A percentile compares a stretch with the other conserved stretches of the same genome.
Conservation (phyloP, 2,797 vertebrate genomes). For the Phylloscopus collybita region DNA sequence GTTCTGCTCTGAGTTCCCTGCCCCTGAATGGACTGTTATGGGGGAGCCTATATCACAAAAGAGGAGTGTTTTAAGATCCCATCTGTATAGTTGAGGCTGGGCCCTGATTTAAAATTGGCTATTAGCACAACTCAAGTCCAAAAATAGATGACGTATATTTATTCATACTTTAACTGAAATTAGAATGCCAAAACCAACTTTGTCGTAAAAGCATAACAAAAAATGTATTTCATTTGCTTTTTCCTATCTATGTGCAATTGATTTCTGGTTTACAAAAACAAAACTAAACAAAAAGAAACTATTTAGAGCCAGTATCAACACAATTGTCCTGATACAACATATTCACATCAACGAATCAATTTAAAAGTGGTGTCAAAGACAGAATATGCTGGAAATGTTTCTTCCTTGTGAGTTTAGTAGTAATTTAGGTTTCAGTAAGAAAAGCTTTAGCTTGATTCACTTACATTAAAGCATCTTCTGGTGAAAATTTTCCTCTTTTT, state of each 20-base stretch:
- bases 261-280: conserved; percentile 29
- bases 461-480: neutral
- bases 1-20: neutral
- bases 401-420: neutral
- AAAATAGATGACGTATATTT: conserved; percentile 45
- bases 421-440: neutral
- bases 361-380: neutral
- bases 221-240: neutral
- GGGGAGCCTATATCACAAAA: neutral
- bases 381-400: neutral
- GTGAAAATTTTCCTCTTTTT: neutral
- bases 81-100: neutral
- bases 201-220: neutral
- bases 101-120: conserved; percentile 11
- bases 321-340: neutral
- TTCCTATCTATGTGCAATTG: neutral
- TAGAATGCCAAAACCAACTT: conserved; percentile 17
- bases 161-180: conserved; percentile 38
- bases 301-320: neutral
- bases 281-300: neutral
- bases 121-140: neutral
- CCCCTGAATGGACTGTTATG: neutral
- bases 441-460: neutral
- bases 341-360: neutral
- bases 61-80: neutral